Percentiles rank a stretch among this genome's conserved stretches.
Evolutionary conservation across 2,888 invertebrate genomes (phyloP).

Genomic region (Lycaena phlaeas): DNA sequence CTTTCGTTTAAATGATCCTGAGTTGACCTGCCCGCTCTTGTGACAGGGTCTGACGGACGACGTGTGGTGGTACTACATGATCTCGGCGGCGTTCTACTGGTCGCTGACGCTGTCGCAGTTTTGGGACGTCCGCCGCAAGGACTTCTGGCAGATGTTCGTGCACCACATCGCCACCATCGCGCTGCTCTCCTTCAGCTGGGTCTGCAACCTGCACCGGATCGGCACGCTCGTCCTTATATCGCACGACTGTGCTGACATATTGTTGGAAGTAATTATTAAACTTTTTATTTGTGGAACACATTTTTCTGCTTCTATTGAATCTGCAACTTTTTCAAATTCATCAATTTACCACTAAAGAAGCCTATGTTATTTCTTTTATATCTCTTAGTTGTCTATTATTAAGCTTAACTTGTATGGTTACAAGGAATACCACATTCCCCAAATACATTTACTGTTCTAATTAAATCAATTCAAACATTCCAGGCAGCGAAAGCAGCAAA

Average conservation of each 20-base stretch:
- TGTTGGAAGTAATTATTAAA: slow-evolving; percentile 78
- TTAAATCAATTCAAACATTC: slow-evolving; percentile 30
- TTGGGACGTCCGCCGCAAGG: slow-evolving; percentile 92
- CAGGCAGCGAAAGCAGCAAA: slow-evolving; percentile 95
- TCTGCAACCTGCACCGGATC: slow-evolving; percentile 92
- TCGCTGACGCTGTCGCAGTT: slow-evolving; percentile 94
- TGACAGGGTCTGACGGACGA: slow-evolving; percentile 86
- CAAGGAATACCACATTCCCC: no score
- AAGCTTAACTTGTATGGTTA: no score
- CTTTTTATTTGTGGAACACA: background rate
- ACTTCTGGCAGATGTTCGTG: slow-evolving; percentile 95
- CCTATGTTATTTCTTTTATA: slow-evolving; percentile 36
- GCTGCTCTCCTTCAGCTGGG: slow-evolving; percentile 94
- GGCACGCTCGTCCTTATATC: slow-evolving; percentile 91
- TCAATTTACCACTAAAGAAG: no score
- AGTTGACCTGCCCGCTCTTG: no score
- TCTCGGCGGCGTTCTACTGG: slow-evolving; percentile 96
- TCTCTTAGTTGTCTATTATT: no score
- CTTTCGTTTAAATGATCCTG: no score
- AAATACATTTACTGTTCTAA: no score
- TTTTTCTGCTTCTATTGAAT: background rate
- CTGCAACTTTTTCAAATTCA: slow-evolving; percentile 71
- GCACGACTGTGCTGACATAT: slow-evolving; percentile 93
- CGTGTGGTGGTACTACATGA: slow-evolving; percentile 98
- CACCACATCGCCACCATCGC: slow-evolving; percentile 96